A percentile compares a stretch with the other conserved stretches of the same genome.
phyloP scores from a whole-genome alignment of 92 coral and sea anemone genomes.

The Ricordea florida region DNA sequence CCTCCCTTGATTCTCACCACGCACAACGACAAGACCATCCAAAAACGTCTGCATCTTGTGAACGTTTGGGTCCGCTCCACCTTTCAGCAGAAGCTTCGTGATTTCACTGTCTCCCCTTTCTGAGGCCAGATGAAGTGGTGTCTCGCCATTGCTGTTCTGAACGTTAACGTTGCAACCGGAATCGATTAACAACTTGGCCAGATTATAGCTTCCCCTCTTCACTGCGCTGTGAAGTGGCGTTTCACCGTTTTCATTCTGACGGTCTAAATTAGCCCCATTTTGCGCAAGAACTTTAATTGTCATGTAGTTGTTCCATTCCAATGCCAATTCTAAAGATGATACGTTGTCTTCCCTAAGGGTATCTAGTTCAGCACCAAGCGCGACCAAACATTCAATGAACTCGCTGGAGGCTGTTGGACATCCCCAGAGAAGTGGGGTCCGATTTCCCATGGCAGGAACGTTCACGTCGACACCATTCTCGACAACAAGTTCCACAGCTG shows the following conservation, averaged over 20 bases:
- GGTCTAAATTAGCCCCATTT: neutral
- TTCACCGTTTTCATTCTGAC: neutral
- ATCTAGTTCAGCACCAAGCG: neutral
- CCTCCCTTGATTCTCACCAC: conserved; percentile 9
- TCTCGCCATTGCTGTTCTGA: neutral
- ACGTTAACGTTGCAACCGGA: neutral
- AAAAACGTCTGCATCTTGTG: neutral
- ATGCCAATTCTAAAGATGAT: neutral
- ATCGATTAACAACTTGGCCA: neutral
- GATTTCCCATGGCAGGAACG: neutral
- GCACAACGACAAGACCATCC: conserved; percentile 2
- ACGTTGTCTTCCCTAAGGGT: neutral
- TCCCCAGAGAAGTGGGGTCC: conserved; percentile 28
- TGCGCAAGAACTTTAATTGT: neutral
- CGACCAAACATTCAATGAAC: neutral
- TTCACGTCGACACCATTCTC: conserved; percentile 5
- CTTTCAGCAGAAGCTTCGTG: neutral
- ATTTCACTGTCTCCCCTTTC: neutral
- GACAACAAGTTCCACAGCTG: conserved; percentile 23
- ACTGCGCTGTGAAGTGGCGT: neutral
- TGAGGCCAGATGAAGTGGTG: neutral
- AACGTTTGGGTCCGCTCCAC: conserved; percentile 11
- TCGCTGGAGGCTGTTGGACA: neutral
- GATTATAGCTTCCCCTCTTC: neutral
- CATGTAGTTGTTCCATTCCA: neutral